Conservation (phyloP, 2,888 invertebrate genomes). For the Notocelia uddmanniana region DNA sequence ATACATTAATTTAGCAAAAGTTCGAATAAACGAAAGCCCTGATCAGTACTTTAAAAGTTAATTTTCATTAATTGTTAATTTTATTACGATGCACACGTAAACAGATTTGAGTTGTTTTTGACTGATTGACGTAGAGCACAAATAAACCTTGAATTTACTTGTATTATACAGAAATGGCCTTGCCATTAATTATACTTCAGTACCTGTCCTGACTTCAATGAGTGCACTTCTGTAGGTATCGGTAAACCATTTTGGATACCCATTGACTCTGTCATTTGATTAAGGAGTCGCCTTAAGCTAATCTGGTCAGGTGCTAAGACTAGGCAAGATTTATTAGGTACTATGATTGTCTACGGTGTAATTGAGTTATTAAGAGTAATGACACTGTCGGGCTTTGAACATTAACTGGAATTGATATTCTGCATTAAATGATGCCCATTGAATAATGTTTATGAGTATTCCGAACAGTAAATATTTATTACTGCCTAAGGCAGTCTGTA, state of each 20-base stretch:
- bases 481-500: neutral
- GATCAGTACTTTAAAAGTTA: too few species aligned
- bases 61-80: too few species aligned
- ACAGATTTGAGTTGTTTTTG: too few species aligned
- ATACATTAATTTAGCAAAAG: too few species aligned
- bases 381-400: neutral
- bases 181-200: slow-evolving; percentile 13
- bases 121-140: too few species aligned
- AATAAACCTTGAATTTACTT: too few species aligned
- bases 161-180: neutral
- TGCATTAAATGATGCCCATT: neutral
- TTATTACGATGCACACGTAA: too few species aligned
- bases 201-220: slow-evolving; percentile 11
- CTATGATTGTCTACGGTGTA: slow-evolving; percentile 4
- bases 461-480: neutral
- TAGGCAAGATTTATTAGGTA: slow-evolving; percentile 23
- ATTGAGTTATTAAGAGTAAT: slow-evolving; percentile 18
- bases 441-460: neutral
- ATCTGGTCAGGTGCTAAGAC: slow-evolving; percentile 26
- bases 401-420: neutral
- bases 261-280: slow-evolving; percentile 23
- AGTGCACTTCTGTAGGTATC: neutral
- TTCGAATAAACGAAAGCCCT: too few species aligned
- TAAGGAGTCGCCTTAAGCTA: slow-evolving; percentile 25
- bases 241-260: slow-evolving; percentile 12